phyloP scores from a whole-genome alignment of 2,888 invertebrate genomes.

The Bombylius discolor region DNA sequence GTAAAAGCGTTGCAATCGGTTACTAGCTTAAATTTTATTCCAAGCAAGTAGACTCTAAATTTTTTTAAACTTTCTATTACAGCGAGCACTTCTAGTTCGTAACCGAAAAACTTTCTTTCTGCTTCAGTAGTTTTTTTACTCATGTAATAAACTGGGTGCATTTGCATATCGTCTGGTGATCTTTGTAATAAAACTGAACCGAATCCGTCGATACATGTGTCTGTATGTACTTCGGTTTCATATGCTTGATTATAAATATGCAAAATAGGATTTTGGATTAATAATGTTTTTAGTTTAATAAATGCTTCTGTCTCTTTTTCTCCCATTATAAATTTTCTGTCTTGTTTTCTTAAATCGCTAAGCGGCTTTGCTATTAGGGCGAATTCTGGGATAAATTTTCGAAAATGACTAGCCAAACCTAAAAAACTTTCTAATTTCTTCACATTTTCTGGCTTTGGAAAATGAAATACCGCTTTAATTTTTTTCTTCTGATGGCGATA shows the following conservation, averaged over 20 bases:
- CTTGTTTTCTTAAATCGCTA: slow-evolving; percentile 14
- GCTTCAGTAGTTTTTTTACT: slow-evolving; percentile 23
- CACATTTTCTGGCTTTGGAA: slow-evolving; percentile 16
- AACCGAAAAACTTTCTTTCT: slow-evolving; percentile 23
- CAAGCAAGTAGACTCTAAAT: slow-evolving; percentile 22
- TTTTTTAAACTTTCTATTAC: slow-evolving; percentile 23
- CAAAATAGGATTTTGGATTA: slow-evolving; percentile 15
- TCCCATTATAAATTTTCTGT: neutral
- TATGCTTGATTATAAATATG: slow-evolving; percentile 17
- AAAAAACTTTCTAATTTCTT: slow-evolving; percentile 19
- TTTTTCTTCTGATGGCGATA: slow-evolving; percentile 16
- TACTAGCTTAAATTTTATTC: slow-evolving; percentile 20
- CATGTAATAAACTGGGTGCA: slow-evolving; percentile 24
- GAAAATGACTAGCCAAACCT: slow-evolving; percentile 18
- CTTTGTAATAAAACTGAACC: slow-evolving; percentile 9
- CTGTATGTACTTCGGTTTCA: slow-evolving; percentile 17
- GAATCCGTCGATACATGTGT: neutral
- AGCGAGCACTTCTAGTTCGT: slow-evolving; percentile 26
- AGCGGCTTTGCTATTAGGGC: slow-evolving; percentile 16
- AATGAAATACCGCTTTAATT: slow-evolving; percentile 15
- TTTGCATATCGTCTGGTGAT: slow-evolving; percentile 13
- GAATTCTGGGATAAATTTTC: slow-evolving; percentile 16
- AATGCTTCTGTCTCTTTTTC: neutral
- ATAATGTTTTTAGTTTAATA: neutral
- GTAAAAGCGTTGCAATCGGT: slow-evolving; percentile 23